Base-by-base conservation (phyloP, 2,797 vertebrate species). In the Leptatherina wallacei region DNA sequence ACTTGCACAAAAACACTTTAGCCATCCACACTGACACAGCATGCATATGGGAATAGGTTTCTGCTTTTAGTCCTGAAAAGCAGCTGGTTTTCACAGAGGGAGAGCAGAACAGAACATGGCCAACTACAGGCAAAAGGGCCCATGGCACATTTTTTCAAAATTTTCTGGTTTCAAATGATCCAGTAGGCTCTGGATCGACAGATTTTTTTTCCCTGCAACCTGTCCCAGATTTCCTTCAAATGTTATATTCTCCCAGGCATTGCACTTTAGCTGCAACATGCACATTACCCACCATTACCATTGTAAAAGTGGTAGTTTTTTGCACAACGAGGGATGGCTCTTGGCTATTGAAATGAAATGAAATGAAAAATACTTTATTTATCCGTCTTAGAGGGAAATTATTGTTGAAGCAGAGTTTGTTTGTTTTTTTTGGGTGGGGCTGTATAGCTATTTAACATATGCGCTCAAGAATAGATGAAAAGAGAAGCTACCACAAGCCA, bases 21-120 rank as follows among this genome's bases (percentile, higher is more conserved):
- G 49, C 29, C 75, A 16, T 68, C 42, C 58, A 33, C 0, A 3
- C 16, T 62, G 49, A 35, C 36, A 47, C 47, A 65, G 65, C 32
- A 54, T 32, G 22, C 33, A 42, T 40, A 14, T 61, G 52, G 20
- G 33, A 44, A 61, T 40, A 29, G 55, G 54, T 61, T 36, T 58
- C 18, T 20, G 60, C 63, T 76, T 71, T 69, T 40, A 58, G 55
- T 62, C 51, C 77, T 89, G 92, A 87, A 85, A 94, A 80, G 87
- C 92, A 93, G 77, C 78, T 88, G 68, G 85, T 77, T 51, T 93
- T 84, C 14, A 89, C 89, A 22, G 89, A 89, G 52, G 70, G 86
- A 54, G 93, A 73, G 69, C 71, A 89, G 59, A 89, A 54, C 71
- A 84, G 11, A 44, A n/a, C 44, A 42, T 42, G 14, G 13, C 13